Percentiles rank a stretch among this genome's conserved stretches.
These are phyloP conservation scores for Argentina silus DNA, from an alignment of 2,797 vertebrate genomes.

Conservation along the genomic window DNA sequence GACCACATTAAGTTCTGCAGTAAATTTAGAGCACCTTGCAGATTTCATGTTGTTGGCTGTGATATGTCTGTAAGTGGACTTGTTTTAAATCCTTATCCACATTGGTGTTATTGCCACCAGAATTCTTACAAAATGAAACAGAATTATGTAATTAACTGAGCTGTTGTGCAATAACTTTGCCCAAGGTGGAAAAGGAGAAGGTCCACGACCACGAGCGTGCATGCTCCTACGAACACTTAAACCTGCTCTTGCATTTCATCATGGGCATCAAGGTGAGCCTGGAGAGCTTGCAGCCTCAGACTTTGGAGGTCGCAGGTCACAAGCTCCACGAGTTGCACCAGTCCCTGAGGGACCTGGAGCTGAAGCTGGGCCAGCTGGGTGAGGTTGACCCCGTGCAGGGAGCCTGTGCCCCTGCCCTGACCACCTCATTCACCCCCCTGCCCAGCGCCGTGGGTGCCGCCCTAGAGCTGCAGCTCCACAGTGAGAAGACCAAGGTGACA, in stretches of 20 bases:
- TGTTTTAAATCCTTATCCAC: conserved; percentile 32
- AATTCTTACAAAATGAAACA: conserved; percentile 16
- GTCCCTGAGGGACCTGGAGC: conserved; percentile 80
- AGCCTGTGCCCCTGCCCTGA: conserved; percentile 69
- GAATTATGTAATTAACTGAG: conserved; percentile 5
- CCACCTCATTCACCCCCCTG: conserved; percentile 75
- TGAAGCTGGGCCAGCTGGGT: conserved; percentile 78
- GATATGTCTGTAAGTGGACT: conserved; percentile 86
- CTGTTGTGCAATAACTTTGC: conserved; percentile 7
- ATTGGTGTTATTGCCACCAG: conserved; percentile 32
- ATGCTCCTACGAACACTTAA: conserved; percentile 88
- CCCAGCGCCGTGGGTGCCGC: conserved; percentile 72
- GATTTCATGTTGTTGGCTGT: conserved; percentile 91
- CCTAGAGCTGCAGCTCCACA: conserved; percentile 78
- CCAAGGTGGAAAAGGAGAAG: conserved; percentile 90
- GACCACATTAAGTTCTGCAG: conserved; percentile 92
- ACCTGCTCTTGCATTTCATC: conserved; percentile 87
- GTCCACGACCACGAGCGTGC: conserved; percentile 87
- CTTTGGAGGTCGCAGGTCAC: conserved; percentile 79
- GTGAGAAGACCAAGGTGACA: conserved; percentile 76
- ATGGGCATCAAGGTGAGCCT: conserved; percentile 86
- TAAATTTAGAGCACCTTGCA: conserved; percentile 90
- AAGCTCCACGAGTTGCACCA: conserved; percentile 81
- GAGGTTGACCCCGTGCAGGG: conserved; percentile 72
- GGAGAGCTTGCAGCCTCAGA: conserved; percentile 83